A percentile compares a stretch with the other conserved stretches of the same genome.
phyloP scores from a whole-genome alignment of 1,140 invertebrate species.

The Drosophila kanapiae region DNA sequence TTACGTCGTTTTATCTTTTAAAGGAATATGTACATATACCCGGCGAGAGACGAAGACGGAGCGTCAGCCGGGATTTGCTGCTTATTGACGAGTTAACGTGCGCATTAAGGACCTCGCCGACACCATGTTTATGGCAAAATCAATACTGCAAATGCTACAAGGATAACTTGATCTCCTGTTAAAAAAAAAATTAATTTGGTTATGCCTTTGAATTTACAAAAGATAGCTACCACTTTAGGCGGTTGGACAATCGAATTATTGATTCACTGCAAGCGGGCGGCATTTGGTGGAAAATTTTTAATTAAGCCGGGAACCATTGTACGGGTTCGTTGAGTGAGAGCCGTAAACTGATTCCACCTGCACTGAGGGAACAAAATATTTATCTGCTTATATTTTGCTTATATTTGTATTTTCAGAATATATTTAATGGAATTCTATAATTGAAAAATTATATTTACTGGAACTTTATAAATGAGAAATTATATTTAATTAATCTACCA shows the following conservation, averaged over 20 bases:
- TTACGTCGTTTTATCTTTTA: conserved; percentile 62
- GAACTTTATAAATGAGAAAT: too few relatives aligned
- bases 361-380: not conserved
- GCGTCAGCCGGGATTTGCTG: conserved; percentile 55
- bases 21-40: conserved; percentile 23
- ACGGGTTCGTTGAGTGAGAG: not conserved
- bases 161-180: conserved; percentile 6
- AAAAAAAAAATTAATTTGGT: conserved; percentile 8
- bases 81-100: conserved; percentile 59
- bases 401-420: not conserved
- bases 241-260: conserved; percentile 31
- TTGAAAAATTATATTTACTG: not conserved
- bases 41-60: conserved; percentile 10
- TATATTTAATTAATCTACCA: too few relatives aligned
- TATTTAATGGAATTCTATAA: not conserved
- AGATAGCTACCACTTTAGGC: conserved; percentile 12
- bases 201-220: conserved; percentile 12
- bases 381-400: not conserved
- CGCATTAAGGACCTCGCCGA: conserved; percentile 19
- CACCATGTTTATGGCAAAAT: conserved; percentile 30
- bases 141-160: conserved; percentile 23
- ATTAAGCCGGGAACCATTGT: conserved; percentile 37
- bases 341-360: conserved; percentile 5
- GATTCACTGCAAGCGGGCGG: conserved; percentile 14
- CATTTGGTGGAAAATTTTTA: conserved; percentile 39